phyloP scores from a whole-genome alignment of 1,140 invertebrate genomes.

The Zaprionus inermis region DNA sequence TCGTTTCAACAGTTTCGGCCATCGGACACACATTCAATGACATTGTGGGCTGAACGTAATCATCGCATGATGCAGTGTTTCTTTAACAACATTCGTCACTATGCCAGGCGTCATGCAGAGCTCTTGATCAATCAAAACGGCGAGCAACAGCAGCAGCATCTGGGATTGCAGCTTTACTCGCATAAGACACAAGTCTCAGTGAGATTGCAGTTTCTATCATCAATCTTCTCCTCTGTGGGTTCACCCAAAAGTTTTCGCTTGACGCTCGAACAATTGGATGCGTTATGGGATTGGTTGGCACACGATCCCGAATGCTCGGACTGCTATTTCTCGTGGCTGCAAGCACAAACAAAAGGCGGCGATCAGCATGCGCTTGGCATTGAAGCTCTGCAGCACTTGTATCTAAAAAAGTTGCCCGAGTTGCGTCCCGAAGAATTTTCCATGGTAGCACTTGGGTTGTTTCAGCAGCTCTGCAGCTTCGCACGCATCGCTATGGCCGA shows the following conservation, averaged over 20 bases:
- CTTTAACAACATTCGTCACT: slow-evolving; percentile 92
- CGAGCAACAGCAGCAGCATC: slow-evolving; percentile 63
- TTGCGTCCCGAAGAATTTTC: slow-evolving; percentile 94
- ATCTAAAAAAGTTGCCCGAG: slow-evolving; percentile 94
- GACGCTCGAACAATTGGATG: slow-evolving; percentile 94
- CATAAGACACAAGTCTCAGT: slow-evolving; percentile 96
- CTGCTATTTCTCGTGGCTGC: slow-evolving; percentile 96
- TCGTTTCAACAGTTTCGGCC: slow-evolving; percentile 95
- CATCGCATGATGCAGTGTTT: slow-evolving; percentile 96
- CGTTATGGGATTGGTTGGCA: slow-evolving; percentile 95
- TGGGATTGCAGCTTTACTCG: slow-evolving; percentile 87
- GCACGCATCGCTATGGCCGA: slow-evolving; percentile 88
- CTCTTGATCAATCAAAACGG: slow-evolving; percentile 62
- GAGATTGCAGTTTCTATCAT: slow-evolving; percentile 94
- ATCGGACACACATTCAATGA: slow-evolving; percentile 92
- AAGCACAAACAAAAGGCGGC: slow-evolving; percentile 94
- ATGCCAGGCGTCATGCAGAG: slow-evolving; percentile 83
- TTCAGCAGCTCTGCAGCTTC: slow-evolving; percentile 95
- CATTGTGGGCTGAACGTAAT: slow-evolving; percentile 95
- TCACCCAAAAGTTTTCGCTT: slow-evolving; percentile 95
- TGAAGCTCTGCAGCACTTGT: slow-evolving; percentile 94
- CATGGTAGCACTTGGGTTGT: slow-evolving; percentile 95
- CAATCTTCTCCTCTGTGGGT: slow-evolving; percentile 94
- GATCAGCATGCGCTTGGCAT: slow-evolving; percentile 95
- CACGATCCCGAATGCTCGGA: slow-evolving; percentile 93